These are phyloP conservation scores for Meloe dianella DNA, from an alignment of 2,888 invertebrate genomes.

Conservation along the genomic window DNA sequence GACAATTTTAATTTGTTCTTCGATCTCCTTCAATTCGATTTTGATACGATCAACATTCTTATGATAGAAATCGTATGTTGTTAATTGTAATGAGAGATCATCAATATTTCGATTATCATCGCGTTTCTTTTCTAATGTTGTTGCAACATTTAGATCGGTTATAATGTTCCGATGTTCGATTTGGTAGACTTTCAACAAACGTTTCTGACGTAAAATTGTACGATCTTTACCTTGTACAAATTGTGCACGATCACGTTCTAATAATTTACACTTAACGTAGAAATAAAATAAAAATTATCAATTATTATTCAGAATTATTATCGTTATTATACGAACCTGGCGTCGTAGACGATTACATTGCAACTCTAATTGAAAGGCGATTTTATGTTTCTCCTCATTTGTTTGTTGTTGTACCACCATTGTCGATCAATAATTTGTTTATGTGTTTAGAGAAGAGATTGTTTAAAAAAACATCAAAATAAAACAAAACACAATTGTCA, in stretches of 20 bases:
- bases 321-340: conserved; percentile 68
- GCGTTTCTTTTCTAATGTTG: conserved; percentile 64
- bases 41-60: conserved; percentile 43
- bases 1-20: conserved; percentile 59
- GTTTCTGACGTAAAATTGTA: conserved; percentile 63
- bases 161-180: conserved; percentile 70
- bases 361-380: conserved; percentile 77
- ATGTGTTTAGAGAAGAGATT: not conserved
- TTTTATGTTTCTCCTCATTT: conserved; percentile 67
- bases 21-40: conserved; percentile 59
- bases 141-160: conserved; percentile 67
- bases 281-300: too few species aligned
- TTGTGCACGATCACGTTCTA: conserved; percentile 19
- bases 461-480: too few species aligned
- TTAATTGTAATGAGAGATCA: conserved; percentile 63
- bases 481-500: too few species aligned
- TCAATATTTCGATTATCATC: conserved; percentile 64
- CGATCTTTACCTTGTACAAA: conserved; percentile 60
- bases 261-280: conserved; percentile 36
- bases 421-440: not conserved
- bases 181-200: conserved; percentile 67
- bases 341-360: conserved; percentile 80
- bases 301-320: too few species aligned
- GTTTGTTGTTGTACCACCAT: conserved; percentile 45
- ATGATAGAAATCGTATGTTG: conserved; percentile 63